phyloP scores from a whole-genome alignment of 2,888 invertebrate species.

The Drosophila robusta region DNA sequence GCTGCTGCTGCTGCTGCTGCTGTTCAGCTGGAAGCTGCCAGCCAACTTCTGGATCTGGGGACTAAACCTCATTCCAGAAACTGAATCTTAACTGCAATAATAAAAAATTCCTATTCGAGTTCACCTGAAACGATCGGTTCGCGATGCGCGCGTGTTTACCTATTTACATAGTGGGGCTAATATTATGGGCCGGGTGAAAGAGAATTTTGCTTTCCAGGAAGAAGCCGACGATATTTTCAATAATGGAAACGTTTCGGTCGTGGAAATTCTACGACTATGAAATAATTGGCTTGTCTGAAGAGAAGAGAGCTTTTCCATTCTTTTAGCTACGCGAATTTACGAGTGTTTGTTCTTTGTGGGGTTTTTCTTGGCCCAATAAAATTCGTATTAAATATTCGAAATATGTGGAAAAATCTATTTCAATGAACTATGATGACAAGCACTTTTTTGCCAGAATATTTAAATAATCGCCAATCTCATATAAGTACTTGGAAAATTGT shows the following conservation, averaged over 20 bases:
- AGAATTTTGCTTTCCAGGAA: slow-evolving; percentile 66
- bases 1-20: slow-evolving; percentile 38
- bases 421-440: slow-evolving; percentile 60
- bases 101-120: slow-evolving; percentile 49
- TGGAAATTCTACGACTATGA: slow-evolving; percentile 35
- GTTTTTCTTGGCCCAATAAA: slow-evolving; percentile 47
- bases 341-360: slow-evolving; percentile 42
- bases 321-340: slow-evolving; percentile 34
- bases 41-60: slow-evolving; percentile 33
- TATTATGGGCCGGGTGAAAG: slow-evolving; percentile 42
- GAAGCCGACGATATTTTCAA: slow-evolving; percentile 13
- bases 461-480: neutral
- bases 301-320: slow-evolving; percentile 19
- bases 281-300: slow-evolving; percentile 1
- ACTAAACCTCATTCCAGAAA: slow-evolving; percentile 25
- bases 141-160: slow-evolving; percentile 30
- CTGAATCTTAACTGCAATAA: slow-evolving; percentile 1
- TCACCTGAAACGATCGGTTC: slow-evolving; percentile 45
- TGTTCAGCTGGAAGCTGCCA: slow-evolving; percentile 46
- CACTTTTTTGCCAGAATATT: slow-evolving; percentile 32
- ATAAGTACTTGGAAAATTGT: slow-evolving; percentile 19
- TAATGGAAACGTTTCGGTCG: slow-evolving; percentile 59
- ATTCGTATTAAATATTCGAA: slow-evolving; percentile 31
- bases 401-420: slow-evolving; percentile 48
- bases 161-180: slow-evolving; percentile 30